Base-by-base conservation (phyloP, 2,113 vertebrate species). In the Etia nguti region DNA sequence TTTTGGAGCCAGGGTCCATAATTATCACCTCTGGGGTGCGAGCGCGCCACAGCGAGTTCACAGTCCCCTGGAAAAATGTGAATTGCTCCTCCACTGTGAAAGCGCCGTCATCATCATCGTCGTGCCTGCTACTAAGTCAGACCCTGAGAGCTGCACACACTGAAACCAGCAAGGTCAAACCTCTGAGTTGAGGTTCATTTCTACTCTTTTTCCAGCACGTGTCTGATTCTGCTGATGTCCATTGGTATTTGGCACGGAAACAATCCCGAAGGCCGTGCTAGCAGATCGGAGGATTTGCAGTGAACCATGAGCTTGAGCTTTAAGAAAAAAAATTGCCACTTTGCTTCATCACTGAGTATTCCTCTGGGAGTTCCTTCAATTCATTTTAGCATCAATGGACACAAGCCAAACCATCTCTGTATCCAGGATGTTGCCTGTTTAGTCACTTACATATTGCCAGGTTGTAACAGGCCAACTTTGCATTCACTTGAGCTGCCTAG, bases 91-190 rank as follows among this genome's bases (percentile, higher is more conserved):
- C 87, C 92, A 87, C 90, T 95, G 84, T 89, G 86, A 95, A 96
- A 92, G 93, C 81, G 59, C 95, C 82, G 93, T 92, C 93, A 91
- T 91, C 90, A 90, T 95, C 88, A 93, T 91, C 87, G 84, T 81
- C 79, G 89, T 84, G 89, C 94, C 92, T 90, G 90, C 93, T 91
- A 92, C 94, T 91, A 79, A 93, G 95, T 94, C 95, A 90, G 93
- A 96, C 94, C 94, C 93, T 82, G 43, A 62, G 81, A 94, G 90
- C 89, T 52, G 88, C 91, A 86, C 94, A 94, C 93, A 92, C 93
- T 81, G 91, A 88, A 86, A 89, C 46, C 43, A 70, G 56, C 56
- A 38, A 36, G 56, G 65, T n/a, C 56, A 18, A 86, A 79, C 85
- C 48, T 68, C 34, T 48, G 52, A 55, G 81, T 41, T 79, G 55